Base-by-base conservation (phyloP, 2,888 invertebrate genomes). In the Camptogramma bilineatum region DNA sequence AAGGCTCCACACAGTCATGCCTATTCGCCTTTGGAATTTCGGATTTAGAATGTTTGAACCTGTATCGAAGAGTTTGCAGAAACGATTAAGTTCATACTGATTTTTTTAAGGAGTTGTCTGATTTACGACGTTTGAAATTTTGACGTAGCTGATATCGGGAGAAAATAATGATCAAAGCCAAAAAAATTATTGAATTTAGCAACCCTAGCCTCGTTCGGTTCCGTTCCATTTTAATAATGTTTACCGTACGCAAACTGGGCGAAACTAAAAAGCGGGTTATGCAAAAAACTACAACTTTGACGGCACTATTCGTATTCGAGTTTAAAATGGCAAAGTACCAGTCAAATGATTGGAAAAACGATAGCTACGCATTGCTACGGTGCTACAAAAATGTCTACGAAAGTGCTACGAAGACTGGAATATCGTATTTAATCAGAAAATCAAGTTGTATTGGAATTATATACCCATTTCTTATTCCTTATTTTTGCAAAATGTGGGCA, bases 141-240 rank as follows among this genome's bases (percentile, higher is more conserved):
- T n/a, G n/a, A n/a, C n/a, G n/a, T n/a, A n/a, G n/a, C n/a, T n/a
- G n/a, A n/a, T n/a, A n/a, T n/a, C n/a, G n/a, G n/a, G 7, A 28
- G 0, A n/a, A 39, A 39, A 39, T 39, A 0, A 39, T 39, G 39
- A 39, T 16, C 16, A 42, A 44, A 17, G 13, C 16, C 16, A 42
- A 16, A 42, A 0, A n/a, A n/a, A n/a, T n/a, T n/a, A n/a, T n/a
- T n/a, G n/a, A n/a, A 28, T 10, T 8, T 56, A 24, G 31, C 65
- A 66, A 24, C 60, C 69, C 69, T 69, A 59, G 28, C 28, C 46
- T 21, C 24, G 28, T 55, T 52, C 55, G 16, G 65, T 62, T 66
- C 59, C 56, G 67, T 64, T 69, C 68, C 67, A 59, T 77, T 81
- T 81, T 79, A 81, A 78, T 81, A 79, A 81, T 81, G 77, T 81